Conservation (phyloP, 2,113 vertebrate genomes). For the Chamaetylas fuelleborni region DNA sequence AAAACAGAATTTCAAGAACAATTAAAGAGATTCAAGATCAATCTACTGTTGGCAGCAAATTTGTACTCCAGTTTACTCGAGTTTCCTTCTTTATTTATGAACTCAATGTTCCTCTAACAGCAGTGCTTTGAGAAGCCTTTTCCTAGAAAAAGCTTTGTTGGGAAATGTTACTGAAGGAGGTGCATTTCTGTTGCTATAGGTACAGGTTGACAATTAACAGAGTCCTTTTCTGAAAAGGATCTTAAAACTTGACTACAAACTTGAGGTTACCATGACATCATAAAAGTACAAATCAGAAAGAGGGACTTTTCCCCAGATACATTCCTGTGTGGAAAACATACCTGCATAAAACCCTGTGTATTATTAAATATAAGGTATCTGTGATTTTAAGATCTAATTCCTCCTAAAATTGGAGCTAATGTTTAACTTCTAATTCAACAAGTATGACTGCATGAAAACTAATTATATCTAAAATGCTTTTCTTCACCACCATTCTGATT, state of each 20-base stretch:
- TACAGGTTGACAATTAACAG: background rate
- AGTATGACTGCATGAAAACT: background rate
- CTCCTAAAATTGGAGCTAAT: background rate
- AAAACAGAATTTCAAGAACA: background rate
- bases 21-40: background rate
- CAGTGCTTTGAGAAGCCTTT: background rate
- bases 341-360: fast-evolving
- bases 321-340: background rate
- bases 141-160: background rate
- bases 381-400: background rate
- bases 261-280: background rate
- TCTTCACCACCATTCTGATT: background rate
- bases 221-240: background rate
- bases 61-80: background rate
- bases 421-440: background rate
- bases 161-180: background rate
- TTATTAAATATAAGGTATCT: background rate
- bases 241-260: background rate
- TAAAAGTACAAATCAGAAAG: background rate
- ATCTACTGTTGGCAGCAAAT: background rate
- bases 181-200: background rate
- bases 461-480: background rate
- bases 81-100: background rate
- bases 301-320: background rate
- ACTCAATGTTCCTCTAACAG: background rate